phyloP scores from a whole-genome alignment of 2,888 invertebrate genomes.

The Cataglyphis cursor region DNA sequence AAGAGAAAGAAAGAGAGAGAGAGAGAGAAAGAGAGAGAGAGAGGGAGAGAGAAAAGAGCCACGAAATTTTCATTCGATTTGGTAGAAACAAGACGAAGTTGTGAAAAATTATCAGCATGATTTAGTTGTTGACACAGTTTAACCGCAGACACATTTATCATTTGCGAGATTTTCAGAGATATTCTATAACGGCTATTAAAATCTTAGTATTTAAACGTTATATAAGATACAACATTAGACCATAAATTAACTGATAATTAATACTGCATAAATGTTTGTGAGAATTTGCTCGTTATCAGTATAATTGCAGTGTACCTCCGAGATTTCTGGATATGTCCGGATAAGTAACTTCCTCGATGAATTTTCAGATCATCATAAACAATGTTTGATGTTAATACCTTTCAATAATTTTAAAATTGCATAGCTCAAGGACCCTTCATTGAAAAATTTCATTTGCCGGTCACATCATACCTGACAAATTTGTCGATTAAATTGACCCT shows the following conservation, averaged over 20 bases:
- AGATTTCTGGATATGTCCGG: background rate
- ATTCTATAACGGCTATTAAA: constrained; percentile 8
- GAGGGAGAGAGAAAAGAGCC: constrained; percentile 52
- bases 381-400: background rate
- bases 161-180: background rate
- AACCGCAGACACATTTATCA: constrained; percentile 2
- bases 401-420: background rate
- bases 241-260: constrained; percentile 20
- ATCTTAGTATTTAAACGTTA: constrained; percentile 4
- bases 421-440: background rate
- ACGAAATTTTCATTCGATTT: constrained; percentile 59
- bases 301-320: background rate
- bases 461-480: background rate
- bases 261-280: constrained; percentile 2
- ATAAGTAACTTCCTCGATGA: background rate
- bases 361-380: background rate
- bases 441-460: background rate
- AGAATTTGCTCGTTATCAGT: background rate
- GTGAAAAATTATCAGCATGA: constrained; percentile 54
- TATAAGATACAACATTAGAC: background rate
- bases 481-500: background rate
- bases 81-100: constrained; percentile 50
- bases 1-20: constrained; percentile 11
- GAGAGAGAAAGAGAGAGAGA: constrained; percentile 58
- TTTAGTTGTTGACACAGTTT: constrained; percentile 7